Evolutionary conservation across 2,888 invertebrate genomes (phyloP).

Genomic region (Macaria notata): DNA sequence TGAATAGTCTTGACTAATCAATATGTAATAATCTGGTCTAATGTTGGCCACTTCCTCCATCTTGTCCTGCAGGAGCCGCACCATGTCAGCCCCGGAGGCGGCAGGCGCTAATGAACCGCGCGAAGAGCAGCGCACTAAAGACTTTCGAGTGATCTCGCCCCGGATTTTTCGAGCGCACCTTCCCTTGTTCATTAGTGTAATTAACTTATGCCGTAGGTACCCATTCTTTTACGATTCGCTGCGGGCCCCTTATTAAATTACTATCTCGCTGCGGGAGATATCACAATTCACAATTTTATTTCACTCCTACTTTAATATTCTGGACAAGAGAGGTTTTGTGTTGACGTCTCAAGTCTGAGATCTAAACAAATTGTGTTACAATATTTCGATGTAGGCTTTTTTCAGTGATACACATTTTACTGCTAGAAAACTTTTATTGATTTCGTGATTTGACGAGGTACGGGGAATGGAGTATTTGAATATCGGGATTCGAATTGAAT

Average conservation of each 20-base stretch:
- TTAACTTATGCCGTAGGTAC: slow-evolving; percentile 73
- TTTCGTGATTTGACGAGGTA: too few relatives aligned
- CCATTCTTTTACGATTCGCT: slow-evolving; percentile 68
- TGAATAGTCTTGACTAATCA: too few relatives aligned
- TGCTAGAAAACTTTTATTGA: too few relatives aligned
- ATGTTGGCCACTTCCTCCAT: too few relatives aligned
- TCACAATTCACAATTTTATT: slow-evolving; percentile 32
- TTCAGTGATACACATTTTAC: background rate
- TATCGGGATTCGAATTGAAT: too few relatives aligned
- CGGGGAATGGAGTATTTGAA: too few relatives aligned
- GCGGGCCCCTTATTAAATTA: slow-evolving; percentile 66
- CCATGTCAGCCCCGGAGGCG: slow-evolving; percentile 54
- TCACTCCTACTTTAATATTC: slow-evolving; percentile 9
- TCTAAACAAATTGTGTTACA: background rate
- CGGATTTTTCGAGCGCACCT: slow-evolving; percentile 77
- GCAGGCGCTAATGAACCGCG: slow-evolving; percentile 77
- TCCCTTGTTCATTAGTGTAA: slow-evolving; percentile 80
- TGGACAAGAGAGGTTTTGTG: slow-evolving; percentile 7
- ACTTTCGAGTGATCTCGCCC: slow-evolving; percentile 78
- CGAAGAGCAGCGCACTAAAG: slow-evolving; percentile 79
- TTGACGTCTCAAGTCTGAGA: slow-evolving; percentile 1
- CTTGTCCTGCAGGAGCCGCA: background rate
- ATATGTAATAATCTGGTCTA: too few relatives aligned
- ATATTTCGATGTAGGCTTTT: background rate
- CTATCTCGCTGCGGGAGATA: slow-evolving; percentile 32